Base-by-base conservation (phyloP, 2,888 invertebrate species). In the Melinopterus prodromus region DNA sequence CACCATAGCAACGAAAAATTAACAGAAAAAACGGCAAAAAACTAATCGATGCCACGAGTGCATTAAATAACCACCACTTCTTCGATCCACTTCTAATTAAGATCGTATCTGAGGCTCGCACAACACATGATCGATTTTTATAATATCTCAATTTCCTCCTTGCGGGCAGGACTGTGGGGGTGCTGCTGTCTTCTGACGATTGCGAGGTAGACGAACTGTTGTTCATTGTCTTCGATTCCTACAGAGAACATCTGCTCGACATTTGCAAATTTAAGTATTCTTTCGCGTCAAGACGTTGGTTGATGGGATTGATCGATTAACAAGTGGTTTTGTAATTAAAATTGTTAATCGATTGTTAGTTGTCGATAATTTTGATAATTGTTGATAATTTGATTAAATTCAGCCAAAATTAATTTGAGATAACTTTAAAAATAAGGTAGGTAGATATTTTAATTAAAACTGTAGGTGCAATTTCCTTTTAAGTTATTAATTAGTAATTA, bases 111-210 rank as follows among this genome's bases (percentile, higher is more conserved):
- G n/a, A n/a, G 12, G 35, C 74, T 14, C 74, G 74, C 74, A 36
- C 35, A 37, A 36, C 74, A 74, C 74, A 74, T 74, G 74, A 74
- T 74, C 74, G 74, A 74, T 74, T 74, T 74, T 74, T 74, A 74
- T 74, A 74, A 74, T 74, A 37, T 74, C 74, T 74, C 74, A 74
- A 74, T 74, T 74, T 74, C 74, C 74, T 74, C 74, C 53, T 53
- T 53, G 9, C 9, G 6, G 38, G 6, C 12, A 53, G 12, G 53
- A 53, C 53, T 53, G 53, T 53, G 53, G 53, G 53, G 53, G 53
- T 53, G 53, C 53, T 26, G 26, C 26, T 26, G 53, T 53, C 53
- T 53, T 12, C 12, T 53, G 53, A 53, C 53, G 12, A 12, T 53
- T 12, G 53, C 12, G 53, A 12, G 53, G 53, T 53, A 53, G 53